phyloP scores from a whole-genome alignment of 2,113 vertebrate species.

The Poecilia latipinna region DNA sequence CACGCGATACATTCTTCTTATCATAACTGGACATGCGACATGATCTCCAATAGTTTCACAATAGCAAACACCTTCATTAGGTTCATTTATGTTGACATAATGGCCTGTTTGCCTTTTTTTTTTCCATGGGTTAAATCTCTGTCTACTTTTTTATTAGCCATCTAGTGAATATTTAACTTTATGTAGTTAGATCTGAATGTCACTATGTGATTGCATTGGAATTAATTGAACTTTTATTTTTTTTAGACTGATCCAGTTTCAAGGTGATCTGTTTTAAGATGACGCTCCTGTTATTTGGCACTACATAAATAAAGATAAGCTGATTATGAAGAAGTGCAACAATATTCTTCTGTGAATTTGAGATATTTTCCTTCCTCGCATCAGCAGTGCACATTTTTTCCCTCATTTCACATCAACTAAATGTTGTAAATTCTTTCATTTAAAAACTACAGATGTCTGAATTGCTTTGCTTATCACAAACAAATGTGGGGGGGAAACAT shows the following conservation, averaged over 20 bases:
- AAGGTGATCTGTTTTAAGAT: background rate
- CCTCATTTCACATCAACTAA: no score
- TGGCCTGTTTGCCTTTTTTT: no score
- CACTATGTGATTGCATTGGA: no score
- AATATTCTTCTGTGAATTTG: background rate
- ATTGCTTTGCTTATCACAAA: no score
- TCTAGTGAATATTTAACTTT: no score
- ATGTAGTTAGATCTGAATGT: no score
- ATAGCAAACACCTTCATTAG: background rate
- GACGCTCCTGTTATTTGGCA: background rate
- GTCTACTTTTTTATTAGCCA: no score
- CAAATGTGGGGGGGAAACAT: no score
- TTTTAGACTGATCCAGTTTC: background rate
- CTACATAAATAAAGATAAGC: background rate
- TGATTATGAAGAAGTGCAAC: background rate
- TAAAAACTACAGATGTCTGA: no score
- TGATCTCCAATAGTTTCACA: no score
- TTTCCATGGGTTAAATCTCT: no score
- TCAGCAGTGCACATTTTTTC: background rate
- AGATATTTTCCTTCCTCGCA: background rate
- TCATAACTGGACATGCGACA: background rate
- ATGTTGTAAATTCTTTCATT: no score
- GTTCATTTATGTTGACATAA: background rate
- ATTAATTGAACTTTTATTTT: background rate
- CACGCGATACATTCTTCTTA: background rate